These are phyloP conservation scores for Sciurus niger DNA, from an alignment of 2,113 vertebrate genomes.

Conservation along the genomic window DNA sequence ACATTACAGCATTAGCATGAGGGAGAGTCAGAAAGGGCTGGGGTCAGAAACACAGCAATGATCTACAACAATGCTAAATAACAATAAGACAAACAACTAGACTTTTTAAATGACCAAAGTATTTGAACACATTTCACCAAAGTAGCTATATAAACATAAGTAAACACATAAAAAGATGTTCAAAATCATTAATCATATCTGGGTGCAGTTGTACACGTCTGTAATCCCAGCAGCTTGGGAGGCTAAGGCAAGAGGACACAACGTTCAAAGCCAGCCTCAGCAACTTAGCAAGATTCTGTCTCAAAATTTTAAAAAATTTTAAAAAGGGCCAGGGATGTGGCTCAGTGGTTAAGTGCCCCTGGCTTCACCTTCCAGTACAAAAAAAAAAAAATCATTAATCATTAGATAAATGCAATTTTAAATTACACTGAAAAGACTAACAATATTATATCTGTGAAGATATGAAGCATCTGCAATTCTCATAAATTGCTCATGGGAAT, in stretches of 20 bases:
- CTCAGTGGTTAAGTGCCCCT: no score
- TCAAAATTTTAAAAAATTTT: no score
- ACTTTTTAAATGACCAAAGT: background rate
- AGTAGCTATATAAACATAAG: background rate
- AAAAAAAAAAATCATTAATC: no score
- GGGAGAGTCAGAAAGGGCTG: background rate
- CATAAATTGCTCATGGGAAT: background rate
- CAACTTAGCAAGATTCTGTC: no score
- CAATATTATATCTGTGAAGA: background rate
- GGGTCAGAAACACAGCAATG: background rate
- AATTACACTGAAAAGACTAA: background rate
- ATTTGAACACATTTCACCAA: background rate
- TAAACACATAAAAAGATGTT: background rate
- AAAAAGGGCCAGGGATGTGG: no score
- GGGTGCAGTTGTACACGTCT: no score
- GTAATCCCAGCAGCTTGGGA: no score
- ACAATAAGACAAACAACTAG: background rate
- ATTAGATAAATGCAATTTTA: constrained; percentile 21
- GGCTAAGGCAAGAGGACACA: no score
- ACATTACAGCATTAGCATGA: background rate
- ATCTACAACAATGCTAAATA: background rate
- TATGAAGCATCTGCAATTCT: background rate
- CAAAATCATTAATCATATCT: background rate
- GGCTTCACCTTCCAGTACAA: no score
- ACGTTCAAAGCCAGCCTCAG: no score